Evolutionary conservation across 2,113 vertebrate genomes (phyloP), one percentile per base, ranked within the genome.

Genomic region (Notiomystis cincta): DNA sequence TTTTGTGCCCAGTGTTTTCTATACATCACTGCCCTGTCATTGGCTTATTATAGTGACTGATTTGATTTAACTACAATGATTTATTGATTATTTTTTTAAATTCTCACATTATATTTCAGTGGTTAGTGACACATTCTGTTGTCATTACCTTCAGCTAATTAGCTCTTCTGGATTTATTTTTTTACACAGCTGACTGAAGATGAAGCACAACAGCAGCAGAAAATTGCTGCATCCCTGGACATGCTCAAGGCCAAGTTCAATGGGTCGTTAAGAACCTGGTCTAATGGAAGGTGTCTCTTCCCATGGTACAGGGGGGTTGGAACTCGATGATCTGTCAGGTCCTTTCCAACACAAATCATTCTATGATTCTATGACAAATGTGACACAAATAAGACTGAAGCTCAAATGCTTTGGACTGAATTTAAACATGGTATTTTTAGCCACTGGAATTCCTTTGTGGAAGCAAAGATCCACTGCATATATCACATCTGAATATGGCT

Each of bases 101-200:
- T 35, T 54, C 90, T 58, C 37, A 80, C 38, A 23, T n/a, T 82
- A 15, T 79, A 89, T 87, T 89, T 94, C 81, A 93, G 1, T 3
- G 2, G 33, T 24, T 79, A 75, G 45, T 51, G 67, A 71, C 61
- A 79, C 4, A 48, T 76, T 72, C 48, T 61, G 37, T 48, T 70
- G 48, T 66, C 57, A 72, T 89, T 79, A 76, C 17, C 48, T 95
- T 65, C 89, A 79, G 57, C 58, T 92, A 94, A 89, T 94, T 96
- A 95, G 53, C 65, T 47, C 37, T 84, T 50, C 54, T 57, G 40
- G 47, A 89, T 75, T 70, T 66, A 54, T 65, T 56, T 79, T 80
- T 67, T 65, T 22, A 22, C 27, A n/a, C 11, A 75, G 27, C 22
- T 31, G n/a, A 54, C 51, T 75, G 48, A 83, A 81, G 47, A 47